These are phyloP conservation scores for Thinocorus orbignyianus DNA, from an alignment of 2,113 vertebrate genomes.

Conservation along the genomic window DNA sequence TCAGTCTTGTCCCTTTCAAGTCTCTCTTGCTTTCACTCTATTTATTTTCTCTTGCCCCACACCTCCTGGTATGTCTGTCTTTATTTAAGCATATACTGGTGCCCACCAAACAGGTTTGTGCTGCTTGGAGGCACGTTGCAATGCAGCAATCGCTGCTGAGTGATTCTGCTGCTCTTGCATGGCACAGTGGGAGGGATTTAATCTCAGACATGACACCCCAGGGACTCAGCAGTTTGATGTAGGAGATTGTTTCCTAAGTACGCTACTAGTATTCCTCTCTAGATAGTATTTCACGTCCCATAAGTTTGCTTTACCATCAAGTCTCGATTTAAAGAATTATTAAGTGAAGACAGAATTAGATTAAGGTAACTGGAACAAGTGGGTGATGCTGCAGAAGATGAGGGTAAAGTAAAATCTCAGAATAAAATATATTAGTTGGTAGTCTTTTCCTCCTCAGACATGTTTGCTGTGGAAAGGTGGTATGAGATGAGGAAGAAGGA, in stretches of 20 bases:
- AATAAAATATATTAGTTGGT: neutral
- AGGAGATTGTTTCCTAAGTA: neutral
- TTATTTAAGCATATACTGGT: neutral
- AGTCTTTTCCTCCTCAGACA: neutral
- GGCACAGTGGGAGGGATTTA: slow-evolving; percentile 11
- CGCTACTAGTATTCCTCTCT: neutral
- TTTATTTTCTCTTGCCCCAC: neutral
- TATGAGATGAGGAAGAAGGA: neutral
- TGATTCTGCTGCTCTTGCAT: neutral
- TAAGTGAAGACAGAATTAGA: slow-evolving; percentile 17
- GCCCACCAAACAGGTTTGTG: neutral
- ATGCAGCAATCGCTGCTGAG: neutral
- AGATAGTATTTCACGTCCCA: neutral
- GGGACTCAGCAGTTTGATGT: neutral
- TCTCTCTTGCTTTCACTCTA: neutral
- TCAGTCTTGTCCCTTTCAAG: neutral
- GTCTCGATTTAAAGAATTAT: neutral
- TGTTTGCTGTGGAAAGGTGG: neutral
- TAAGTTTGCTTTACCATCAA: neutral
- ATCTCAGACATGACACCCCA: neutral
- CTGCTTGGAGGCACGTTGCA: neutral
- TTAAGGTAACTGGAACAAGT: neutral
- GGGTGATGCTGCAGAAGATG: neutral
- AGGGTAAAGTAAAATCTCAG: neutral
- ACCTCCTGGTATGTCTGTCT: neutral